phyloP scores from a whole-genome alignment of 2,888 invertebrate species.

The Ichneumon xanthorius region DNA sequence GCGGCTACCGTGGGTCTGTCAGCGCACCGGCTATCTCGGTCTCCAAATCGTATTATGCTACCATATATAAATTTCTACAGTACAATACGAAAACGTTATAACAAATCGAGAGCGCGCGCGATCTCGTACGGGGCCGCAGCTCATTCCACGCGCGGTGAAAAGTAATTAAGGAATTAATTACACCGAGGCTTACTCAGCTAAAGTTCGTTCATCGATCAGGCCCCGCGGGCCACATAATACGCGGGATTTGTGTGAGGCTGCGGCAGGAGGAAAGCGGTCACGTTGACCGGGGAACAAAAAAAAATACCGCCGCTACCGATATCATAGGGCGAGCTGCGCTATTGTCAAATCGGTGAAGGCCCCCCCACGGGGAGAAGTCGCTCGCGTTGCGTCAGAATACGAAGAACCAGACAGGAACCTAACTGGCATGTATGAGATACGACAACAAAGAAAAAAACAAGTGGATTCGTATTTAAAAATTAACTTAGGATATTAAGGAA shows the following conservation, averaged over 20 bases:
- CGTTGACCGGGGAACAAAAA: slow-evolving; percentile 70
- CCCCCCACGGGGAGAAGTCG: slow-evolving; percentile 31
- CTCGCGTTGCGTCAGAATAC: slow-evolving; percentile 28
- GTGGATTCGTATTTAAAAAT: not conserved
- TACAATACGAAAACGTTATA: slow-evolving; percentile 46
- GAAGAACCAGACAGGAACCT: slow-evolving; percentile 18
- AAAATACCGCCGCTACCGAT: slow-evolving; percentile 78
- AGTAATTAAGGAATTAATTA: slow-evolving; percentile 84
- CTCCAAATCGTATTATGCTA: slow-evolving; percentile 52
- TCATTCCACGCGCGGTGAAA: slow-evolving; percentile 68
- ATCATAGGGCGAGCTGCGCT: slow-evolving; percentile 76
- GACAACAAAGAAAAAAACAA: not conserved
- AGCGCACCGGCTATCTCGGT: slow-evolving; percentile 46
- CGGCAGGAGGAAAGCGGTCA: slow-evolving; percentile 72
- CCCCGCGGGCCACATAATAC: slow-evolving; percentile 35
- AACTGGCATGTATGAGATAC: slow-evolving; percentile 15
- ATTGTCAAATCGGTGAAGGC: slow-evolving; percentile 72
- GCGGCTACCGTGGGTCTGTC: slow-evolving; percentile 63
- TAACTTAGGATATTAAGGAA: not conserved
- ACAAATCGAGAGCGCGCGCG: slow-evolving; percentile 54
- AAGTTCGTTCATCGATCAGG: slow-evolving; percentile 73
- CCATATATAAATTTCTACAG: slow-evolving; percentile 19
- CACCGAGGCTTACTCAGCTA: slow-evolving; percentile 84
- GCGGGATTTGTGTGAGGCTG: slow-evolving; percentile 36
- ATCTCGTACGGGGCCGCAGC: slow-evolving; percentile 29